Base-by-base conservation (phyloP, 1,140 invertebrate species). In the Zaprionus vittiger region DNA sequence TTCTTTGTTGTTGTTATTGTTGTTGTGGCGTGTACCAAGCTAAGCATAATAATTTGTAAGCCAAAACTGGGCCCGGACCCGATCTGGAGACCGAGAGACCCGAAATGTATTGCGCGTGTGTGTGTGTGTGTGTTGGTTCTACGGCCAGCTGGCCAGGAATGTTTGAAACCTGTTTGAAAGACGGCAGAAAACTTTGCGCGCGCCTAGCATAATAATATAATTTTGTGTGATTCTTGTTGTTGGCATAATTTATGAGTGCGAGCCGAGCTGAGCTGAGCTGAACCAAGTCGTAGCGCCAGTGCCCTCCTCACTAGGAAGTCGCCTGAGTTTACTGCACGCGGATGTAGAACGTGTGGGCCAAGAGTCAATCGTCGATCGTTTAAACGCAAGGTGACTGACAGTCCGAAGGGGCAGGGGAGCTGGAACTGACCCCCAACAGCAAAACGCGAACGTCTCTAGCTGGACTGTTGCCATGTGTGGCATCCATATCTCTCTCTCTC, bases 21-120 rank as follows among this genome's bases (percentile, higher is more conserved):
- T 44, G 44, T 31, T 64, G 67, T 44, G 60, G 31, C 38, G 63
- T 52, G 56, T 68, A 74, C 78, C 74, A 70, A 73, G 74, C 85
- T 89, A 80, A 80, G 85, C 85, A 90, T 90, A 90, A 90, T 90
- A 90, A 90, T 90, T 85, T 90, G 85, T 85, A 83, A 87, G 76
- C 71, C 79, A 89, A 83, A 89, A 86, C 72, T 78, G 72, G 57
- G 67, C 66, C 68, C 61, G 20, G 59, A 31, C 34, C 28, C 60
- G 67, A 63, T 56, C 55, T 28, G 38, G 67, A 41, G 41, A 64
- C 61, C 47, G 61, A 41, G 24, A 54, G 76, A 52, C 81, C 77
- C 77, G 56, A 84, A 84, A 80, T 80, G 63, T 67, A 11, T 67
- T 44, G 11, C 44, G 26, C 24, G 1, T 11, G 17, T 20, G 44